Conservation (phyloP, 1,140 invertebrate species). For the Tetragnatha versicolor region DNA sequence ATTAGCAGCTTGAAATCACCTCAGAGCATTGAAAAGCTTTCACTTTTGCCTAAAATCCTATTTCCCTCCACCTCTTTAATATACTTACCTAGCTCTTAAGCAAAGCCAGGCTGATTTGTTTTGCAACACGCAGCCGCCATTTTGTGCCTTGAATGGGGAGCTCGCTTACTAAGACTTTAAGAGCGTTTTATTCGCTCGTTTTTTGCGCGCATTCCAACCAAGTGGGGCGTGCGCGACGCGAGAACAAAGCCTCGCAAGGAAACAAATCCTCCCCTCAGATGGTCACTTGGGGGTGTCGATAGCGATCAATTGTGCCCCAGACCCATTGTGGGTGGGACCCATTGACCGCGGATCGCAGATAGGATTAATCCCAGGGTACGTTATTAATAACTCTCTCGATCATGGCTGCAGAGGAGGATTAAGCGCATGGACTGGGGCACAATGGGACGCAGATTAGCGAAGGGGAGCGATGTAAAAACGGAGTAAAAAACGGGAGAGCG, state of each 20-base stretch:
- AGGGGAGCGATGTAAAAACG: constrained; percentile 46
- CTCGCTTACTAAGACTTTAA: no score
- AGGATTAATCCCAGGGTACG: constrained; percentile 35
- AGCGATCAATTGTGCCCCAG: constrained; percentile 12
- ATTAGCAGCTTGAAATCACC: no score
- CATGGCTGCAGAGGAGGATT: constrained; percentile 45
- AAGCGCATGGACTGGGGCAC: constrained; percentile 43
- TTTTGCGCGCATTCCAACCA: no score
- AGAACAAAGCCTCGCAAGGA: not conserved
- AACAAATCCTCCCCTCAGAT: constrained; percentile 17
- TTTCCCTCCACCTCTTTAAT: no score
- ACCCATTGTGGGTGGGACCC: constrained; percentile 35
- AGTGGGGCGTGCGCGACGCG: no score
- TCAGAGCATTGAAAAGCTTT: no score
- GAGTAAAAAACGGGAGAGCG: constrained; percentile 38
- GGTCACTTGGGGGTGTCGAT: constrained; percentile 42
- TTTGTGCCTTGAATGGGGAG: no score
- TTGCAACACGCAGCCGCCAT: no score
- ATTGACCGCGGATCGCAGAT: constrained; percentile 40
- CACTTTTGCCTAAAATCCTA: no score
- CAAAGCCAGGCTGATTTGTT: no score
- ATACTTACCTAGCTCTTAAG: no score
- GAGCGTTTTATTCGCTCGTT: no score
- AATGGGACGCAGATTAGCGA: constrained; percentile 52
- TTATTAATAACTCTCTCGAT: constrained; percentile 55